A percentile compares a stretch with the other conserved stretches of the same genome.
Evolutionary conservation across 1,140 invertebrate species (phyloP).

Genomic region (Bombyx mandarina): DNA sequence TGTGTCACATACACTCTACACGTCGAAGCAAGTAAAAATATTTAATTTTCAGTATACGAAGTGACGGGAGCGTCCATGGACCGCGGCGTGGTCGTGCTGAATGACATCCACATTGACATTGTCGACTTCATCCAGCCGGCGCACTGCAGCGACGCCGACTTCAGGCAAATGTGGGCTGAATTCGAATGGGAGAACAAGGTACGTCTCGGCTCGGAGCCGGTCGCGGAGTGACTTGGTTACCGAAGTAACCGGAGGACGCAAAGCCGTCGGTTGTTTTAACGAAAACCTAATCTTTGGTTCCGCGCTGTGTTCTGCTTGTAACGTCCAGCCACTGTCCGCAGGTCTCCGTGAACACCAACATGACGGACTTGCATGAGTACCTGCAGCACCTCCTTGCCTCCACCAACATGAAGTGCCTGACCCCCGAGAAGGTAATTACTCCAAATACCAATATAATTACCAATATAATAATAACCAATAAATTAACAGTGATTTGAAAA

Average conservation of each 20-base stretch:
- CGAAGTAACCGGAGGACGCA: neutral
- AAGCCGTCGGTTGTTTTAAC: neutral
- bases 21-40: no score
- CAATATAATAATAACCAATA: no score
- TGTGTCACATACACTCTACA: no score
- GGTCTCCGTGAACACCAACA: constrained; percentile 95
- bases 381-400: constrained; percentile 92
- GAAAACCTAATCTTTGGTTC: neutral
- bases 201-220: neutral
- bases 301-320: constrained; percentile 3
- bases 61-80: constrained; percentile 93
- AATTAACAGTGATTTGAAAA: no score
- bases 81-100: constrained; percentile 96
- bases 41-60: constrained; percentile 83
- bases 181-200: constrained; percentile 99
- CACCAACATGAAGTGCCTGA: constrained; percentile 99
- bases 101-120: constrained; percentile 99
- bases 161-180: constrained; percentile 99
- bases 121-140: constrained; percentile 99
- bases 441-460: no score
- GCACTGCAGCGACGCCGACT: constrained; percentile 93
- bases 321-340: constrained; percentile 7
- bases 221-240: neutral
- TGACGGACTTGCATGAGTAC: constrained; percentile 95
- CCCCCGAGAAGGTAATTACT: constrained; percentile 86